These are phyloP conservation scores for Marronus borbonicus DNA, from an alignment of 2,888 invertebrate species.

Conservation along the genomic window DNA sequence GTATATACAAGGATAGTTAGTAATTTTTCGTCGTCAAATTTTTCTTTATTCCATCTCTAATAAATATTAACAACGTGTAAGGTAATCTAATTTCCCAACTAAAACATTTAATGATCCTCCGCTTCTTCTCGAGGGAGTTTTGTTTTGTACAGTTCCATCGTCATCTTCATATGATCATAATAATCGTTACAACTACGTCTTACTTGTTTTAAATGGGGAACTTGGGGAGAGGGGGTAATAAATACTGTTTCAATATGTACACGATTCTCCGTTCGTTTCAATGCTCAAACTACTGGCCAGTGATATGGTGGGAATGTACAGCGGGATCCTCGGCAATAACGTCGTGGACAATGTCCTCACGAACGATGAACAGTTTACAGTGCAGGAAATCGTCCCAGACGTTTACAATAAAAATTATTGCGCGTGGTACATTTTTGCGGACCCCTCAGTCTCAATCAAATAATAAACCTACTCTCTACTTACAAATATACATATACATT, in stretches of 20 bases:
- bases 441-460: conserved; percentile 70
- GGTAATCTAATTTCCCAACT: conserved; percentile 29
- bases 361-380: neutral
- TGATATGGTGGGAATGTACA: conserved; percentile 71
- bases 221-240: conserved; percentile 46
- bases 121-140: conserved; percentile 5
- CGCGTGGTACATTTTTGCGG: conserved; percentile 23
- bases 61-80: conserved; percentile 38
- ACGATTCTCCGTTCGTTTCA: conserved; percentile 51
- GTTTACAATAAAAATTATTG: conserved; percentile 17
- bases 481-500: conserved; percentile 67
- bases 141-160: conserved; percentile 44
- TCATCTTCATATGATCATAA: conserved; percentile 18
- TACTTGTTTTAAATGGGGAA: conserved; percentile 4
- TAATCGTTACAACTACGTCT: conserved; percentile 23
- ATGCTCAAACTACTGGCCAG: conserved; percentile 66
- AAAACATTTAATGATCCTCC: conserved; percentile 17
- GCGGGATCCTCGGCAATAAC: conserved; percentile 61
- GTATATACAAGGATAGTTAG: conserved; percentile 9
- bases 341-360: conserved; percentile 41
- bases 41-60: conserved; percentile 11
- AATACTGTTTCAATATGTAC: conserved; percentile 54
- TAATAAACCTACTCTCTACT: conserved; percentile 64
- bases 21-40: neutral
- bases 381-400: conserved; percentile 49